Base-by-base conservation (phyloP, 2,888 invertebrate genomes). In the Perithous albicinctus region DNA sequence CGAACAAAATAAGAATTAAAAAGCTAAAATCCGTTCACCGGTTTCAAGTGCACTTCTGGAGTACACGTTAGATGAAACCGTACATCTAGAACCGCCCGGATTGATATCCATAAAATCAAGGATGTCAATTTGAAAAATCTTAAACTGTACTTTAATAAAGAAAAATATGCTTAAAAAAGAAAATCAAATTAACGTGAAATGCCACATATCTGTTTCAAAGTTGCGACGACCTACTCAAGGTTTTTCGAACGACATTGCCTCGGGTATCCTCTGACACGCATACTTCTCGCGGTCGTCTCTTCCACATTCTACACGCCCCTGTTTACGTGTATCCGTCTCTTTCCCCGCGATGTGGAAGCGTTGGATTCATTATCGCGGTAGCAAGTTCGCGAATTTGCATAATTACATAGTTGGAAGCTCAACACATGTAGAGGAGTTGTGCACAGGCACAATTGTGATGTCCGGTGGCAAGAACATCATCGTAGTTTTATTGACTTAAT, bases 371-470 rank as follows among this genome's bases (percentile, higher is more conserved):
- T 32, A 67, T 67, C 32, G 72, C 48, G 59, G 59, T 72, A 63
- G 63, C 59, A 67, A 59, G 48, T 80, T 66, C 23, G 67, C 43
- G 29, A 77, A 73, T 80, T 77, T 80, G 63, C 80, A 80, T 80
- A 80, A 80, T 80, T 80, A 77, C 67, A 73, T 41, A 67, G 48
- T 4, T 18, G 41, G 56, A 26, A 56, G n/a, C 38, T 15, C 41
- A 23, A 26, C 56, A 8, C 35, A 38, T 35, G 67, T 18, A 38
- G n/a, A 15, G 38, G 26, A 18, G 41, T 1, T 8, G n/a, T 10
- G 12, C 38, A 63, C 38, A 63, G 20, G 10, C 10, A 41, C 41
- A 63, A 63, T n/a, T 23, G 41, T 41, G 20, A 38, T 41, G 63
- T 59, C 59, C 32, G 59, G 59, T 35, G 32, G 59, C 32, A 15